Evolutionary conservation across 2,113 vertebrate species (phyloP).

Genomic region (Xenus cinereus): DNA sequence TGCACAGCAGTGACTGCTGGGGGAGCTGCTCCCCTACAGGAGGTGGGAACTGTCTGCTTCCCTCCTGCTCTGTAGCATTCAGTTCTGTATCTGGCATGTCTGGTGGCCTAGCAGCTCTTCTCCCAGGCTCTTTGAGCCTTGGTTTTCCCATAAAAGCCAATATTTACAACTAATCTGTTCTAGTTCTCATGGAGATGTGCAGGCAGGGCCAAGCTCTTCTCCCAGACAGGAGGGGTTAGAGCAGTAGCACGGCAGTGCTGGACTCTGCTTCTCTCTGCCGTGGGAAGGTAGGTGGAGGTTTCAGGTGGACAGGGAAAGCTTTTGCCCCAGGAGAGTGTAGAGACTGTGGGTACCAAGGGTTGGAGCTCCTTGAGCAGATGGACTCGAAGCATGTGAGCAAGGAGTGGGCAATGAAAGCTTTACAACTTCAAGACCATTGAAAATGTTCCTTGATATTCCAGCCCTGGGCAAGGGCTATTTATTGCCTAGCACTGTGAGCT

Average conservation of each 20-base stretch:
- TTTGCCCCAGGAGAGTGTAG: neutral
- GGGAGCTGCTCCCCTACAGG: neutral
- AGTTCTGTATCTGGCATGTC: neutral
- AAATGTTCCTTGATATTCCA: neutral
- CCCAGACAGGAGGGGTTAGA: neutral
- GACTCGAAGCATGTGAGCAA: accelerated
- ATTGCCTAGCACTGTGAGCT: neutral
- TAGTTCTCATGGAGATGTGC: neutral
- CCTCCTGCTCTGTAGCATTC: neutral
- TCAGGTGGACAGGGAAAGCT: neutral
- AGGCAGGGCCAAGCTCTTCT: neutral
- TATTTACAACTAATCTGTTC: neutral
- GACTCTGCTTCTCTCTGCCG: neutral
- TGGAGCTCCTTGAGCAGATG: neutral
- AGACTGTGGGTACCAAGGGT: neutral
- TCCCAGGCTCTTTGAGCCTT: neutral
- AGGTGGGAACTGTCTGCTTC: neutral
- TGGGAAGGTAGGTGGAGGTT: neutral
- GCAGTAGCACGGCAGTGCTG: neutral
- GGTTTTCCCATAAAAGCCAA: neutral
- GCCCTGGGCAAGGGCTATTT: neutral
- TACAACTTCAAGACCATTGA: neutral
- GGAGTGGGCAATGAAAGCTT: neutral
- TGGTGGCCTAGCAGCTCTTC: neutral
- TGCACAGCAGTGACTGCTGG: neutral